A percentile compares a stretch with the other conserved stretches of the same genome.
These are phyloP conservation scores for Heterotilapia buettikoferi DNA, from an alignment of 2,113 vertebrate genomes.

Conservation along the genomic window DNA sequence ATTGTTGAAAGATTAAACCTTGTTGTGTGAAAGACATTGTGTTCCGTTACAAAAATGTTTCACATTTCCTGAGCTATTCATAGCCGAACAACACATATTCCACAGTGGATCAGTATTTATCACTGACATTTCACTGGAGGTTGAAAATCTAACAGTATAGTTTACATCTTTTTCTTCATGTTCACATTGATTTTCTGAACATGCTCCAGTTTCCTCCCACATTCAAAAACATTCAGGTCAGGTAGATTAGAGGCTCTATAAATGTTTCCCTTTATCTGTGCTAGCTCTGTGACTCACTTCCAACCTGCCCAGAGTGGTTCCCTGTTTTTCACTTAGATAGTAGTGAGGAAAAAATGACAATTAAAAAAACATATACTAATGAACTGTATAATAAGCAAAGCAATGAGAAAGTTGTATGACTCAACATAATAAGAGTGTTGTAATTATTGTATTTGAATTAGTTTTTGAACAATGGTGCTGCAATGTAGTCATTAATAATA, in stretches of 20 bases:
- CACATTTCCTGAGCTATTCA: background rate
- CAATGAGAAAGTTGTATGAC: background rate
- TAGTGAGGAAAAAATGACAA: background rate
- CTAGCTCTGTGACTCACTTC: constrained; percentile 11
- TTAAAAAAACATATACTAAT: background rate
- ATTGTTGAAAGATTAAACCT: background rate
- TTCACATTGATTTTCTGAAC: constrained; percentile 32
- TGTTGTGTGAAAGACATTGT: background rate
- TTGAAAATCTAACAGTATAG: background rate
- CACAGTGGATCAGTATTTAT: background rate
- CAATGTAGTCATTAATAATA: background rate
- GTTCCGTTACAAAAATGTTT: background rate
- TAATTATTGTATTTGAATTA: background rate
- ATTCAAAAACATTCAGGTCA: constrained; percentile 48
- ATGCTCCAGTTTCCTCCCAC: constrained; percentile 41
- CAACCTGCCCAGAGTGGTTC: background rate
- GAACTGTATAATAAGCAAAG: background rate
- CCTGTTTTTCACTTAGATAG: background rate
- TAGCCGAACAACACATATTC: background rate
- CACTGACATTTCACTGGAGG: background rate
- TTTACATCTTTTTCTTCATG: background rate
- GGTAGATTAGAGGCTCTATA: constrained; percentile 45
- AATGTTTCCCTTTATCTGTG: constrained; percentile 31
- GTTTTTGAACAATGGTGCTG: background rate
- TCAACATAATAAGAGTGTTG: background rate